These are phyloP conservation scores for Eriosoma lanigerum DNA, from an alignment of 1,140 invertebrate genomes.

Conservation along the genomic window DNA sequence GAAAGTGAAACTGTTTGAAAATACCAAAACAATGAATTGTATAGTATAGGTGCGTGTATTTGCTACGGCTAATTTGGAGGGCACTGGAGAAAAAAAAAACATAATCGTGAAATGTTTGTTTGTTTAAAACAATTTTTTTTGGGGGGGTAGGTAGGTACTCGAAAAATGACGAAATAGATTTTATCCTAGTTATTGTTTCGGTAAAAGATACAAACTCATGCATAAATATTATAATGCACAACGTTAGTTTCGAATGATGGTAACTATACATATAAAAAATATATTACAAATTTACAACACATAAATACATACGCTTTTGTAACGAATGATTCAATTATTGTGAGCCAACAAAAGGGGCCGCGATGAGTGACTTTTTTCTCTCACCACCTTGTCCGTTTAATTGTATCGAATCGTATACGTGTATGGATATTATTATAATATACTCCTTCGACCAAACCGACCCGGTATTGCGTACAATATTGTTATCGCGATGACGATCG, in stretches of 20 bases:
- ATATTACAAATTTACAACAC: too few relatives aligned
- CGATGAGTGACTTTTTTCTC: neutral
- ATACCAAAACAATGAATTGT: neutral
- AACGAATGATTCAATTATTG: conserved; percentile 13
- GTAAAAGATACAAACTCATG: too few relatives aligned
- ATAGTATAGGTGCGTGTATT: too few relatives aligned
- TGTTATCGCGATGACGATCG: neutral
- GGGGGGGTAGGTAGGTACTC: neutral
- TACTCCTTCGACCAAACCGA: too few relatives aligned
- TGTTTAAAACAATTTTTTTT: too few relatives aligned
- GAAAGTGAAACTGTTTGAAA: neutral
- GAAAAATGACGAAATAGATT: neutral
- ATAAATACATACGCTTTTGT: neutral
- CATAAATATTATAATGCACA: too few relatives aligned
- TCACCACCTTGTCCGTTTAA: neutral
- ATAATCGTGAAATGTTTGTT: neutral
- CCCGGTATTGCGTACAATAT: neutral
- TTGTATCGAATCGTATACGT: neutral
- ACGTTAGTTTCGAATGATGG: neutral
- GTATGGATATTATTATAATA: too few relatives aligned
- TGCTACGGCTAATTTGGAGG: conserved; percentile 9
- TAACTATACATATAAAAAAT: neutral
- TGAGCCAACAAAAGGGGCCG: neutral
- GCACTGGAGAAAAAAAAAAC: neutral
- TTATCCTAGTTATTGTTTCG: neutral